phyloP scores from a whole-genome alignment of 2,113 vertebrate species.

The Seriola rivoliana region DNA sequence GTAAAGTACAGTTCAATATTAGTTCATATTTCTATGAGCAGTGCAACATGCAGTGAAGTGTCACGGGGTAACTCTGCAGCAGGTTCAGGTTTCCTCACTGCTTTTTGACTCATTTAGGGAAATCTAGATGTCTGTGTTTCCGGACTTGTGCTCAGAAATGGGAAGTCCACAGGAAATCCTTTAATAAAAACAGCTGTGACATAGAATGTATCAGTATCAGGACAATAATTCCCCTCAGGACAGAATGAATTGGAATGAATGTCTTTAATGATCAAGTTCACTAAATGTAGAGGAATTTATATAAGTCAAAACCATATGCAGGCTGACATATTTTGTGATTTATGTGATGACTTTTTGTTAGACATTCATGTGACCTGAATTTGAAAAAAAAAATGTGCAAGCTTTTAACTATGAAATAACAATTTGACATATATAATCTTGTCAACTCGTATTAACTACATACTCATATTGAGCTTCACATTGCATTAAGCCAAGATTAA shows the following conservation, averaged over 20 bases:
- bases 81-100: slow-evolving; percentile 1
- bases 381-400: not conserved
- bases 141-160: slow-evolving; percentile 34
- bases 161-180: slow-evolving; percentile 70
- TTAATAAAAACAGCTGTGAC: not conserved
- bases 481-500: not conserved
- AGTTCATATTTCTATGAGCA: not conserved
- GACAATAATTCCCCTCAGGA: not conserved
- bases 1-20: not conserved
- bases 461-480: slow-evolving; percentile 6
- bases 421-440: not conserved
- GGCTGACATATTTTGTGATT: not conserved
- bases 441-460: not conserved
- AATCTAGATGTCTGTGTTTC: slow-evolving; percentile 38
- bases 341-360: not conserved
- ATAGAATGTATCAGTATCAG: not conserved
- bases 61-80: not conserved
- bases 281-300: not conserved
- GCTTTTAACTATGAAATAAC: not conserved
- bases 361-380: not conserved
- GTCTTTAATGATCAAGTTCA: not conserved
- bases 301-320: not conserved
- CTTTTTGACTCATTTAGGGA: slow-evolving; percentile 14
- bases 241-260: not conserved
- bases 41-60: not conserved